Evolutionary conservation across 1,140 invertebrate species (phyloP), one percentile per base, ranked within the genome.

Genomic region (Ylistrum balloti): DNA sequence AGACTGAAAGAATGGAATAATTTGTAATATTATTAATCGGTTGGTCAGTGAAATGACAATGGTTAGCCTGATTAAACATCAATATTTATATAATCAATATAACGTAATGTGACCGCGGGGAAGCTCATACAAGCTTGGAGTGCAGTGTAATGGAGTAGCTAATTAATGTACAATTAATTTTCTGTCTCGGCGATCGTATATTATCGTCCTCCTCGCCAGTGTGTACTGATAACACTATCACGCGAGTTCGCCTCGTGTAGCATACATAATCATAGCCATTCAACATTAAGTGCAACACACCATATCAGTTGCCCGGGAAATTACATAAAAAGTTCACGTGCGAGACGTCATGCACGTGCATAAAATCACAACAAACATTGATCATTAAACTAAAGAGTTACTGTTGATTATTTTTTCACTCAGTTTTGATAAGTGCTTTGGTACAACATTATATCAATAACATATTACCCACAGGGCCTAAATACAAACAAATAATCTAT

Each of bases 161-260:
- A 74, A 74, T 74, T n/a, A 74, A 74, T 74, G 56, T 22, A 74
- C 56, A 74, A 74, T 74, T 74, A 74, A 74, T 74, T 74, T 74
- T n/a, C 56, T 74, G 56, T 74, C 17, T 11, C 28, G 56, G 28
- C 56, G 56, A 74, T n/a, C n/a, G 56, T 28, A 22, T 48, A 28
- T 28, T 28, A 74, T 74, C 22, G 22, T 17, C 56, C 56, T 74
- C 7, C 56, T 74, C 56, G 56, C 56, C 56, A 74, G 56, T n/a
- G 56, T 28, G 22, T n/a, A 28, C 15, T 28, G 56, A 74, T 74
- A 74, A 74, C 56, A 3, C 28, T 74, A 74, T 74, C 56, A 28
- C 28, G 11, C 22, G 0, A 28, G 56, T n/a, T 74, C 56, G 56
- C 56, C 56, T 28, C 56, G 22, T n/a, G 9, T 28, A 28, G 5